phyloP scores from a whole-genome alignment of 2,888 invertebrate species.

The Tanaodytes sp. region DNA sequence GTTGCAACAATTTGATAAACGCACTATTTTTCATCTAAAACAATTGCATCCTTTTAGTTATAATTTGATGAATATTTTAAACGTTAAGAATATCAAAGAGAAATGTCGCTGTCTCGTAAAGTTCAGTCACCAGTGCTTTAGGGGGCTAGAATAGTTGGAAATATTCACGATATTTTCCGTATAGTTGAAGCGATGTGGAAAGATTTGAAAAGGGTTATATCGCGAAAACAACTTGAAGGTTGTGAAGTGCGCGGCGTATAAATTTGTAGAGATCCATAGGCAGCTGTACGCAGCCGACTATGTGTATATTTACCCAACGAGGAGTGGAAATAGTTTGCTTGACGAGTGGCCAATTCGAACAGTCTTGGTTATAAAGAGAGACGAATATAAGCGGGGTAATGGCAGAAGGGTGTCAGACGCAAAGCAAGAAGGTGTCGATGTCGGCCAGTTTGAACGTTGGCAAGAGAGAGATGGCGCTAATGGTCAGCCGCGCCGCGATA shows the following conservation, averaged over 20 bases:
- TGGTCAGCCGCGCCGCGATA: conserved; percentile 52
- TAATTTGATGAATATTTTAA: no score
- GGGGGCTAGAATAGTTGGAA: no score
- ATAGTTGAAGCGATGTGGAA: not conserved
- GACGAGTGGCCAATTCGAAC: conserved; percentile 64
- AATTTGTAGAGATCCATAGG: not conserved
- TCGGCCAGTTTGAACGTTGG: conserved; percentile 8
- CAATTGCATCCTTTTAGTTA: no score
- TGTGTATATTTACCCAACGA: conserved; percentile 62
- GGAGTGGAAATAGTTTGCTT: conserved; percentile 65
- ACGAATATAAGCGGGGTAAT: conserved; percentile 40
- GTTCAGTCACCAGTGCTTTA: no score
- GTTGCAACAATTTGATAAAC: no score
- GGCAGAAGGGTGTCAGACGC: conserved; percentile 31
- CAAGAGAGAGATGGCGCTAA: conserved; percentile 34
- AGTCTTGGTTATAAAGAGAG: conserved; percentile 47
- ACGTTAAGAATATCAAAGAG: no score
- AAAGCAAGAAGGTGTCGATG: conserved; percentile 43
- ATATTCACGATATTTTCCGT: conserved; percentile 7
- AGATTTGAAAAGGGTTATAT: not conserved
- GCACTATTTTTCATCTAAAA: no score
- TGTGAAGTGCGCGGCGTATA: conserved; percentile 8
- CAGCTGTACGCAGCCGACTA: conserved; percentile 6
- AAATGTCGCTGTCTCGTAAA: no score
- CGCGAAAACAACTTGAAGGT: conserved; percentile 6